These are phyloP conservation scores for Tineola bisselliella DNA, from an alignment of 2,888 invertebrate genomes.

Conservation along the genomic window DNA sequence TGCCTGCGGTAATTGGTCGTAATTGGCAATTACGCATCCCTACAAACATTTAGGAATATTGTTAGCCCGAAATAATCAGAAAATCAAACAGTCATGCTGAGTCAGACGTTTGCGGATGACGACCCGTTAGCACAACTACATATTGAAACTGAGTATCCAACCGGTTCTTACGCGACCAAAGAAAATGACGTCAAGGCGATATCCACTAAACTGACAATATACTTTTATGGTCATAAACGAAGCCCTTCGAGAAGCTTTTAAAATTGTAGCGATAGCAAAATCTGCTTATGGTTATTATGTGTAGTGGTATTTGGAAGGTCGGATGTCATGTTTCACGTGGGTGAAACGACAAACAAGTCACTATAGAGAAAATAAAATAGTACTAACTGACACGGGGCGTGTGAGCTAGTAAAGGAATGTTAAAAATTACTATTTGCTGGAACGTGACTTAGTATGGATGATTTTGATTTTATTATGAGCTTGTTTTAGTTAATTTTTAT, in stretches of 20 bases:
- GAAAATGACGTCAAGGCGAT: conserved; percentile 19
- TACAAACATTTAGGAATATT: background rate
- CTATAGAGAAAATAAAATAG: conserved; percentile 11
- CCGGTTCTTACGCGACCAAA: conserved; percentile 48
- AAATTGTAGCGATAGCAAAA: background rate
- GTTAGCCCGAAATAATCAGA: conserved; percentile 22
- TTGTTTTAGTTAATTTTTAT: too few species aligned
- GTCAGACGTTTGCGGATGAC: conserved; percentile 38
- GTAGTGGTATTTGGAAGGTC: background rate
- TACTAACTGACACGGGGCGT: conserved; percentile 17
- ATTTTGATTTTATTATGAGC: too few species aligned
- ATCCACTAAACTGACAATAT: conserved; percentile 15
- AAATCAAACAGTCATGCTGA: conserved; percentile 23
- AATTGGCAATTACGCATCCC: background rate
- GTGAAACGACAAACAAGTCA: background rate
- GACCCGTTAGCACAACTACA: conserved; percentile 37
- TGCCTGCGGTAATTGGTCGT: background rate
- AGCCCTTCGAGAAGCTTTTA: background rate
- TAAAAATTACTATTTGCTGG: conserved; percentile 11
- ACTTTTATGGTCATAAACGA: conserved; percentile 33
- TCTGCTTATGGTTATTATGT: background rate
- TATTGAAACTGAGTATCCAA: conserved; percentile 20
- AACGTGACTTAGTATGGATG: background rate
- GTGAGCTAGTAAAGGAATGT: conserved; percentile 16
- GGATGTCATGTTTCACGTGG: background rate